These are phyloP conservation scores for Microchirus variegatus DNA, from an alignment of 2,797 vertebrate genomes.

Conservation along the genomic window DNA sequence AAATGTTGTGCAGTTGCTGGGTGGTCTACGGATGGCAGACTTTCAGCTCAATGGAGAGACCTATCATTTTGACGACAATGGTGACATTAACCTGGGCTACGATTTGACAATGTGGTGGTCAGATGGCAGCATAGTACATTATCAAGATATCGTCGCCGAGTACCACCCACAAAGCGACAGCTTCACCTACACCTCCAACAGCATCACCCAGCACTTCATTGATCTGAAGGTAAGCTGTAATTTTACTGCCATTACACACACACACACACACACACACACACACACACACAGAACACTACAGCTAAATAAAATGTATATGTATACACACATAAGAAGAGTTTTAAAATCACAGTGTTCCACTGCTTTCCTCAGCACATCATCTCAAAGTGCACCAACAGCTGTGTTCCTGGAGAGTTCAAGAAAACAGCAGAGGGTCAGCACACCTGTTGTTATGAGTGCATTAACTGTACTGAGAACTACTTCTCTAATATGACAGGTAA, in stretches of 20 bases:
- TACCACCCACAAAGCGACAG: constrained; percentile 75
- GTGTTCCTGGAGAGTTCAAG: constrained; percentile 86
- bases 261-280: constrained; percentile 20
- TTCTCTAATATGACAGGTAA: constrained; percentile 86
- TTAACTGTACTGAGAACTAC: constrained; percentile 87
- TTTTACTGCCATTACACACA: not conserved
- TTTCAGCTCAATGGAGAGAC: constrained; percentile 66
- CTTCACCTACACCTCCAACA: constrained; percentile 72
- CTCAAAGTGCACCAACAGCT: constrained; percentile 87
- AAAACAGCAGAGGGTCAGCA: constrained; percentile 86
- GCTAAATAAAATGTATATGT: not conserved
- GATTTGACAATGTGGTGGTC: constrained; percentile 85
- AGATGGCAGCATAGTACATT: constrained; percentile 55
- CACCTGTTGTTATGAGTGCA: constrained; percentile 90
- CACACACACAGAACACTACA: constrained; percentile 9
- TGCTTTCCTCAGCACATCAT: constrained; percentile 74
- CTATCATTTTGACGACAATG: constrained; percentile 81
- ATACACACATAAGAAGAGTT: not conserved
- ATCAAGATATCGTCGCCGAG: constrained; percentile 77
- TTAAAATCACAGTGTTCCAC: not conserved
- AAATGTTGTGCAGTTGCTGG: constrained; percentile 76
- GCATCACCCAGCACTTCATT: constrained; percentile 66
- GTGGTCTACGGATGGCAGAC: constrained; percentile 70
- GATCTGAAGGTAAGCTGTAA: constrained; percentile 78
- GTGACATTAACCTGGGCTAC: constrained; percentile 87